Evolutionary conservation across 2,113 vertebrate genomes (phyloP).

Genomic region (Esox niger): DNA sequence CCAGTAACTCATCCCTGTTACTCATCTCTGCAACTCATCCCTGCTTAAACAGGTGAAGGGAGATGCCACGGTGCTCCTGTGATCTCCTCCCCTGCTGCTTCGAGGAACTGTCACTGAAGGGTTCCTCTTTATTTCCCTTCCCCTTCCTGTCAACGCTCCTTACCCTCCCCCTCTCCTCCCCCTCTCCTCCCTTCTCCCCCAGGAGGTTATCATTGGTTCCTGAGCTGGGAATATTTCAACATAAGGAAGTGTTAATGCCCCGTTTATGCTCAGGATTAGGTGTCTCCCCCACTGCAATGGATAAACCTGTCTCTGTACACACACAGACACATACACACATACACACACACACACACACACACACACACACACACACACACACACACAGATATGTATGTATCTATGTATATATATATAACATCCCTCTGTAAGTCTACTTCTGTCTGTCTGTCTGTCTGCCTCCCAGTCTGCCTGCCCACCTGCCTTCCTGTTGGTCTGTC

Average conservation of each 20-base stretch:
- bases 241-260: background rate
- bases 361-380: no score
- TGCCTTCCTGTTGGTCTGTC: no score
- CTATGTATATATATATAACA: no score
- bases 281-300: background rate
- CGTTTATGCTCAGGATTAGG: constrained; percentile 12
- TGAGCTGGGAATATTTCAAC: constrained; percentile 5
- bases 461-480: no score
- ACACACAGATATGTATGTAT: background rate
- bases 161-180: background rate
- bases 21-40: no score
- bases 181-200: background rate
- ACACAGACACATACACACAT: background rate
- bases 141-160: background rate
- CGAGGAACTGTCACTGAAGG: background rate
- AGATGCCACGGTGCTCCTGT: background rate
- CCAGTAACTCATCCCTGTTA: no score
- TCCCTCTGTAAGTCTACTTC: background rate
- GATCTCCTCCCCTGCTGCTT: background rate
- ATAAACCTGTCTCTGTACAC: background rate
- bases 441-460: no score
- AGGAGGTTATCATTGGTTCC: background rate
- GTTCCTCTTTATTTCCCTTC: background rate
- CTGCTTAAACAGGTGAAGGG: background rate
- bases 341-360: no score